Evolutionary conservation across 2,797 vertebrate species (phyloP), one percentile per base, ranked within the genome.

Genomic region (Tenualosa thibaudeaui): DNA sequence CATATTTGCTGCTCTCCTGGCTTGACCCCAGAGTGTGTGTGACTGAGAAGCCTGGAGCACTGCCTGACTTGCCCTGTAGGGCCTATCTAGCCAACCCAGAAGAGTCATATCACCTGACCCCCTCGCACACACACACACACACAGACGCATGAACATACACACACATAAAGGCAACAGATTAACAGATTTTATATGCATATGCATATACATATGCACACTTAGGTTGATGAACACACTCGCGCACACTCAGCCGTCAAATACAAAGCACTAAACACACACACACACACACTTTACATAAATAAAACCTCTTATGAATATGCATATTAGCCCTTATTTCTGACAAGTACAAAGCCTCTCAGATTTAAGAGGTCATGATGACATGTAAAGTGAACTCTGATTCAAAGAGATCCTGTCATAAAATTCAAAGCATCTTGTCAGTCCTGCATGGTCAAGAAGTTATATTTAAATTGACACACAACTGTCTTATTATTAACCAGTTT

Each of bases 61-160:
- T 86, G 84, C 82, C 85, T 86, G 89, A 89, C 88, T 88, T 86
- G 91, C 86, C 90, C 93, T 90, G 40, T 87, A 86, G 90, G 93
- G 86, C 89, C 89, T 88, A 91, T 93, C 85, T 91, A 92, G 93
- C 91, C 92, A 92, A 82, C 88, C 87, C 71, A 81, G 88, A 95
- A 93, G 88, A 87, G 90, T 94, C 94, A 94, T 91, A 89, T 93
- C 92, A 91, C 85, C 82, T 83, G 83, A 86, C 89, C 83, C 83
- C 91, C 83, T 89, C 90, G 89, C 90, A 92, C 92, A 91, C 68
- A 40, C 13, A 75, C 13, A 75, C 37, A 37, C 6, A 75, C 24
- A 43, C 68, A 31, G 7, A 3, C 62, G 31, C n/a, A n/a, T 9
- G 12, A n/a, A 65, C 22, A 26, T n/a, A 54, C 60, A 65, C 60